Evolutionary conservation across 2,797 vertebrate genomes (phyloP).

Genomic region (Otus scops): DNA sequence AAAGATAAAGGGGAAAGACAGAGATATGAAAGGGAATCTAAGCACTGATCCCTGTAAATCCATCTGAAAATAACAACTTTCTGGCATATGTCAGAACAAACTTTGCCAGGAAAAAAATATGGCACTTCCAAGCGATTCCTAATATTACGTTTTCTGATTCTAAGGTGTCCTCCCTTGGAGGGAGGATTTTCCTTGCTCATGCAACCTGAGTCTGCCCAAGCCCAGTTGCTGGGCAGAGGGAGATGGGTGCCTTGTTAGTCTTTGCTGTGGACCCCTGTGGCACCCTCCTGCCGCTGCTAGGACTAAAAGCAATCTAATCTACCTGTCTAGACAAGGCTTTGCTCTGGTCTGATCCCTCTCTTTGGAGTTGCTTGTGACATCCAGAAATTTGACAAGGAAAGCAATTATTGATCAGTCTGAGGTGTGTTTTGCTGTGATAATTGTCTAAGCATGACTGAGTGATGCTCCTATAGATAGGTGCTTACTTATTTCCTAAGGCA

Average conservation of each 20-base stretch:
- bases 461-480: constrained; percentile 41
- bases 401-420: constrained; percentile 57
- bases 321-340: constrained; percentile 65
- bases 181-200: not conserved
- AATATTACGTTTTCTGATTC: not conserved
- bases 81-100: constrained; percentile 31
- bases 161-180: not conserved
- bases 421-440: constrained; percentile 53
- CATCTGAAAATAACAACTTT: constrained; percentile 55
- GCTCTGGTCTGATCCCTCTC: constrained; percentile 55
- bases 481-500: constrained; percentile 46
- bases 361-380: constrained; percentile 51
- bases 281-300: not conserved
- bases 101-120: not conserved
- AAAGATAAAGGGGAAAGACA: constrained; percentile 42
- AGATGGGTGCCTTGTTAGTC: not conserved
- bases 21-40: constrained; percentile 50
- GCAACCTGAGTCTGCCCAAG: not conserved
- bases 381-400: constrained; percentile 70
- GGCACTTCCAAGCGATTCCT: not conserved
- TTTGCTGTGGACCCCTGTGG: not conserved
- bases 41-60: constrained; percentile 47
- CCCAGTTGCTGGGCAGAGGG: not conserved
- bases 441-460: constrained; percentile 65
- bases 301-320: constrained; percentile 65